Evolutionary conservation across 2,888 invertebrate species (phyloP).

Genomic region (Leptinotarsa peninsularis): DNA sequence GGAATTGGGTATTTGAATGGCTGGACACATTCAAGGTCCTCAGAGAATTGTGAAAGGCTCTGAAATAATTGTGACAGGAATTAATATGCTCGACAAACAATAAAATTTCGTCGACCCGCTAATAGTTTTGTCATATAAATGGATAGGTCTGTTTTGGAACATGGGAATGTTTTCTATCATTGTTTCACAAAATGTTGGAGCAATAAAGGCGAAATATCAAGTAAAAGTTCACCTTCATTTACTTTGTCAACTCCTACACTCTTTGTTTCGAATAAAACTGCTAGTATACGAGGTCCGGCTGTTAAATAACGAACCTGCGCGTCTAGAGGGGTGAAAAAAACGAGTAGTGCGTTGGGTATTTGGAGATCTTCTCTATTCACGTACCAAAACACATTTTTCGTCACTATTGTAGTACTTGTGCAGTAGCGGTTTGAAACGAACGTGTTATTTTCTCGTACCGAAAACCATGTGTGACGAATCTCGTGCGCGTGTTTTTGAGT

Average conservation of each 20-base stretch:
- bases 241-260: not conserved
- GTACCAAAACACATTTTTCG: no score
- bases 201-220: not conserved
- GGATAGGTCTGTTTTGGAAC: not conserved
- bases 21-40: constrained; percentile 26
- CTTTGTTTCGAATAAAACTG: no score
- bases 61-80: constrained; percentile 25
- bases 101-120: constrained; percentile 14
- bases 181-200: not conserved
- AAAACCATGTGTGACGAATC: no score
- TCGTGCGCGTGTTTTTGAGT: no score
- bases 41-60: constrained; percentile 21
- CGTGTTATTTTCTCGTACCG: no score
- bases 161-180: constrained; percentile 16
- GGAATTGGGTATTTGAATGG: constrained; percentile 24
- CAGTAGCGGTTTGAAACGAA: no score
- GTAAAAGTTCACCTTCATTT: not conserved
- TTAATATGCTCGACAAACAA: constrained; percentile 25
- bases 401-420: no score
- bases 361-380: no score
- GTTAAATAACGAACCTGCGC: no score
- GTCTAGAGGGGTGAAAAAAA: no score
- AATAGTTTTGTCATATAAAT: constrained; percentile 12
- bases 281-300: no score
- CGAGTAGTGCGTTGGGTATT: no score